A percentile compares a stretch with the other conserved stretches of the same genome.
Evolutionary conservation across 1,140 invertebrate genomes (phyloP).

Genomic region (Drosophila guanche): DNA sequence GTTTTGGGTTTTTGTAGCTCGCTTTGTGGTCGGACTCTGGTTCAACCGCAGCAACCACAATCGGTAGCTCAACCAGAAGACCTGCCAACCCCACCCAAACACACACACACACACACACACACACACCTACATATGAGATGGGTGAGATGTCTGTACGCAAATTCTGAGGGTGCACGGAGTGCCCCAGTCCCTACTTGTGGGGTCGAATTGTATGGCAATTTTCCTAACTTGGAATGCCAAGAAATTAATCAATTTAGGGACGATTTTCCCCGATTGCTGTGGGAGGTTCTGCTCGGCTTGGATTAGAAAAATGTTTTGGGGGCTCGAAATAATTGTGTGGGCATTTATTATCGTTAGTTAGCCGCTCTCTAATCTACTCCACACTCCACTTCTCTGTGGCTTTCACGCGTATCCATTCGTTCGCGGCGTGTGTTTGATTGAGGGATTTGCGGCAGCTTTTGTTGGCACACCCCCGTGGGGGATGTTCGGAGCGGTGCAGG

Average conservation of each 20-base stretch:
- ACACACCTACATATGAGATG: not conserved
- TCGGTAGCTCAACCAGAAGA: slow-evolving; percentile 53
- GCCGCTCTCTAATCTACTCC: not conserved
- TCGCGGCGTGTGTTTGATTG: slow-evolving; percentile 33
- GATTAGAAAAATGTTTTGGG: not conserved
- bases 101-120: slow-evolving; percentile 4
- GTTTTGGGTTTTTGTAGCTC: slow-evolving; percentile 34
- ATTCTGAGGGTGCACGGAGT: slow-evolving; percentile 4
- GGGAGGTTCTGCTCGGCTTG: not conserved
- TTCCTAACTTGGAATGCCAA: slow-evolving; percentile 10
- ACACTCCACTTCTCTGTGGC: slow-evolving; percentile 6
- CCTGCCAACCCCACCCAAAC: slow-evolving; percentile 23
- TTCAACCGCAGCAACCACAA: slow-evolving; percentile 45
- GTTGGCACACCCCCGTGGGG: not conserved
- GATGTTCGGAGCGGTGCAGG: slow-evolving; percentile 1
- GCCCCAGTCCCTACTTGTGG: slow-evolving; percentile 7
- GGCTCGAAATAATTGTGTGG: not conserved
- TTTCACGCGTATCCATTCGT: slow-evolving; percentile 12
- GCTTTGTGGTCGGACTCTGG: slow-evolving; percentile 33
- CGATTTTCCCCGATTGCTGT: not conserved
- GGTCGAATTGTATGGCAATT: slow-evolving; percentile 39
- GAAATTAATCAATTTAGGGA: slow-evolving; percentile 36
- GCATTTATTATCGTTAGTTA: slow-evolving; percentile 26
- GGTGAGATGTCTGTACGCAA: not conserved
- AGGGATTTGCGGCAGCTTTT: slow-evolving; percentile 31